Evolutionary conservation across 2,113 vertebrate species (phyloP).

Genomic region (Ovis aries): DNA sequence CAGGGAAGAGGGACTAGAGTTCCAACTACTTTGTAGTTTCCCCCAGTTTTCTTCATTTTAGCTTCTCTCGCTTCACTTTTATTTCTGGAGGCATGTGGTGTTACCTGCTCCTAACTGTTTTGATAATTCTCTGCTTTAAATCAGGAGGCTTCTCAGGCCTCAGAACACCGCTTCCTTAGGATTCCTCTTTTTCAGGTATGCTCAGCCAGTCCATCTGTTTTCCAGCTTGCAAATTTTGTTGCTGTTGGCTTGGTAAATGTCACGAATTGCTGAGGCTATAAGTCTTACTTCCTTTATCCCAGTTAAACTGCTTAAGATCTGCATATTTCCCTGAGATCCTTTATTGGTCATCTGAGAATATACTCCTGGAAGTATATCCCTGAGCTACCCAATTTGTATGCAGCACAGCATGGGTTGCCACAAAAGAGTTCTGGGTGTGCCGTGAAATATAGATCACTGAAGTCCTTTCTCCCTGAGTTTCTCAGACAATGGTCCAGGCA

Average conservation of each 20-base stretch:
- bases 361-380: background rate
- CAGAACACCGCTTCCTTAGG: background rate
- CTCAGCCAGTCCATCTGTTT: background rate
- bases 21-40: background rate
- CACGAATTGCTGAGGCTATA: background rate
- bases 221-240: background rate
- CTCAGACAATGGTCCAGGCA: background rate
- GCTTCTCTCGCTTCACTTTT: background rate
- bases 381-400: background rate
- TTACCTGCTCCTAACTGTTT: background rate
- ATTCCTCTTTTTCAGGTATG: background rate
- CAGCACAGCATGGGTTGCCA: background rate
- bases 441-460: background rate
- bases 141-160: background rate
- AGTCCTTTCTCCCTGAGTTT: background rate
- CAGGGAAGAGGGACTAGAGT: background rate
- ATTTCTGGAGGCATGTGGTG: background rate
- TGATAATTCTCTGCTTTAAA: background rate
- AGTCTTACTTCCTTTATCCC: background rate
- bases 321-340: background rate
- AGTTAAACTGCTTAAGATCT: background rate
- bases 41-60: background rate
- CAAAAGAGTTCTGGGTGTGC: background rate
- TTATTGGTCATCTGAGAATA: background rate
- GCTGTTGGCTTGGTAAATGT: background rate